phyloP scores from a whole-genome alignment of 2,113 vertebrate species.

The Trogon melanurus region DNA sequence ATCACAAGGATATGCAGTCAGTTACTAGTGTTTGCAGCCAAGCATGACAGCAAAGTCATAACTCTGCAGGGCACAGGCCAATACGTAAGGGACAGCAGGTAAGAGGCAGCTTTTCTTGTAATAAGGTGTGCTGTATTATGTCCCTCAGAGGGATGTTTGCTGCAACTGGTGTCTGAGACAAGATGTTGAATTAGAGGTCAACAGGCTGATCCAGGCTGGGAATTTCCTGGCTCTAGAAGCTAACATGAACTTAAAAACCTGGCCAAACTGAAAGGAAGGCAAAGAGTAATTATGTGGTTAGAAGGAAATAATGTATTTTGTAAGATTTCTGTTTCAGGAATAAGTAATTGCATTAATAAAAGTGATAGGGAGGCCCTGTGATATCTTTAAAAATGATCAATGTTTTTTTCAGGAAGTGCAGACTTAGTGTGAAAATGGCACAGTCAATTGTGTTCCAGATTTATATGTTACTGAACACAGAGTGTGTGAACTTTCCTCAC shows the following conservation, averaged over 20 bases:
- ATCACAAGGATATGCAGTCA: not conserved
- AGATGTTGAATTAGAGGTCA: not conserved
- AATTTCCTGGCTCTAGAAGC: not conserved
- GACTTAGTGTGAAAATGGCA: not conserved
- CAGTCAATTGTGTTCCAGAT: not conserved
- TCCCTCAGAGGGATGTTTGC: not conserved
- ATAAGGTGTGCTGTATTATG: not conserved
- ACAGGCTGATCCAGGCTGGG: not conserved
- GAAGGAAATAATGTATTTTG: not conserved
- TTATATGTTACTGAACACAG: not conserved
- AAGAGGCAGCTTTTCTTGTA: not conserved
- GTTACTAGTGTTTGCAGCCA: not conserved
- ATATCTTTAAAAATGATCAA: fast-evolving
- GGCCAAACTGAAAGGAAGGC: not conserved
- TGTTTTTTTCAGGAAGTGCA: not conserved
- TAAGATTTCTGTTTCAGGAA: not conserved
- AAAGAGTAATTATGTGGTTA: not conserved
- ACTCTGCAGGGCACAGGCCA: not conserved
- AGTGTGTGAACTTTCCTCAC: not conserved
- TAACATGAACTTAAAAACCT: not conserved
- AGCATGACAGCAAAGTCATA: not conserved
- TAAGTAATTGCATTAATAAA: not conserved
- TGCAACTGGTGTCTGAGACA: not conserved
- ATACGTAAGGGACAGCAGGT: fast-evolving
- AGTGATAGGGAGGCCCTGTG: not conserved